Evolutionary conservation across 2,888 invertebrate species (phyloP), one percentile per base, ranked within the genome.

Genomic region (Ganaspis brasiliensis): DNA sequence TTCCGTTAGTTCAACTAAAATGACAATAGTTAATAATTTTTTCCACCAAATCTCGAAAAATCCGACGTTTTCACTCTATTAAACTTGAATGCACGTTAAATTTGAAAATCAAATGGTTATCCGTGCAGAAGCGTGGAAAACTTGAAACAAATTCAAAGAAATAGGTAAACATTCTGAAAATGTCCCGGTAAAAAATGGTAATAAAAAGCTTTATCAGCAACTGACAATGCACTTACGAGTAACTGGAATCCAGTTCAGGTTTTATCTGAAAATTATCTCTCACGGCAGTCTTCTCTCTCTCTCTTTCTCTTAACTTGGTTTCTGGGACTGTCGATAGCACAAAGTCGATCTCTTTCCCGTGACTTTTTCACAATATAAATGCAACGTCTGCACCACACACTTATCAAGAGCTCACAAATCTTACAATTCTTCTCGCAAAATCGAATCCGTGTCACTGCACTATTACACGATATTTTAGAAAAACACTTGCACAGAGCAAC

Each of bases 311-410:
- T 37, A 2, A n/a, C 52, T 52, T 19, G 19, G 19, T 52, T 52
- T 52, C 9, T 9, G n/a, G 16, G 14, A 31, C 45, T 45, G 70
- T 35, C 52, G 49, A 71, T 71, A 45, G 2, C 21, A 40, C 19
- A 63, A 63, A 63, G 21, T 63, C 40, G 40, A 63, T 63, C 37
- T 40, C 63, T 63, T 40, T 63, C 63, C 5, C 63, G 63, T 8
- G 63, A 63, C 21, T 63, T 63, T 63, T 21, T 37, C 63, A 40
- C 63, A 63, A 63, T 37, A n/a, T 67, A 67, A 67, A 67, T 67
- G 67, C 67, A 67, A 24, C 45, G 19, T 40, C 37, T 19, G 19
- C 67, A 67, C 67, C 40, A 45, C 19, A 19, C 40, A 37, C 21
- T 35, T 16, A 37, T n/a, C 40, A 35, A 35, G 8, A 14, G 21